A percentile compares a stretch with the other conserved stretches of the same genome.
Conservation (phyloP, 53 echinoderm and acorn worm species). For the Arbacia lixula region DNA sequence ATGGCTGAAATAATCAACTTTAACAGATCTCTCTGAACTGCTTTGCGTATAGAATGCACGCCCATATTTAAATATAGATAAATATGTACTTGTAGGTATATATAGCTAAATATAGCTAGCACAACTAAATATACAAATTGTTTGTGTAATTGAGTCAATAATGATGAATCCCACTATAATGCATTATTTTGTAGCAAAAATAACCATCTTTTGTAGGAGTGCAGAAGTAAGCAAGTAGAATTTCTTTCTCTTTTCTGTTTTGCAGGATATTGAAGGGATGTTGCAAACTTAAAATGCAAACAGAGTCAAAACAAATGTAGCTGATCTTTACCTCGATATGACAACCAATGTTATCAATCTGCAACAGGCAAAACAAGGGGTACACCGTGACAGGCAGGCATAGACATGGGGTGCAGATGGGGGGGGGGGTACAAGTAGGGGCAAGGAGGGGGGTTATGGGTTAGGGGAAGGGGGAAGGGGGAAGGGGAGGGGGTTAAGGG, state of each 20-base stretch:
- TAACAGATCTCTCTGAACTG: too few relatives aligned
- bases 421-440: neutral
- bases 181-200: too few relatives aligned
- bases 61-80: too few relatives aligned
- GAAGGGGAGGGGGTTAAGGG: neutral
- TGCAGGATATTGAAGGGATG: neutral
- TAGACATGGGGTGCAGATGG: neutral
- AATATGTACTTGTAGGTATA: too few relatives aligned
- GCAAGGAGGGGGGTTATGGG: neutral
- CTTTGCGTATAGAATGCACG: too few relatives aligned
- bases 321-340: conserved; percentile 43
- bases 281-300: conserved; percentile 2
- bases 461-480: neutral
- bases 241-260: conserved; percentile 7
- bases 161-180: too few relatives aligned
- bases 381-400: conserved; percentile 17
- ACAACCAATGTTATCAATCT: conserved; percentile 61
- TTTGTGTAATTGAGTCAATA: too few relatives aligned
- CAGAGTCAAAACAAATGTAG: neutral
- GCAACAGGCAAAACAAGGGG: conserved; percentile 48
- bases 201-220: neutral
- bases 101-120: too few relatives aligned
- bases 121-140: too few relatives aligned
- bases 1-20: too few relatives aligned
- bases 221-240: conserved; percentile 24